phyloP scores from a whole-genome alignment of 2,797 vertebrate species.

The Poecilia wingei region DNA sequence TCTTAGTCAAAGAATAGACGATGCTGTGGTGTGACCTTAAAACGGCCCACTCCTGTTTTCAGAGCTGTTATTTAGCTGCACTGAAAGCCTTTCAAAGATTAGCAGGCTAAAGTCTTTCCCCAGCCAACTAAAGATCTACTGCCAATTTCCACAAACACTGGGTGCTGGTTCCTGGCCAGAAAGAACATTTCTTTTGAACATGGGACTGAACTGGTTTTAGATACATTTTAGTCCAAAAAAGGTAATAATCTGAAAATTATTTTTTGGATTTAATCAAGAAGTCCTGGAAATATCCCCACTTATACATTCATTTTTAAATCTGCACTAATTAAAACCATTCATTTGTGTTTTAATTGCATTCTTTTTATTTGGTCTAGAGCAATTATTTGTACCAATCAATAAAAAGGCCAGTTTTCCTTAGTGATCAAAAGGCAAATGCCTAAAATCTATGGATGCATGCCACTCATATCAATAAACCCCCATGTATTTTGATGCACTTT shows the following conservation, averaged over 20 bases:
- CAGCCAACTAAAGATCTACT: not conserved
- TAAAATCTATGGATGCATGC: not conserved
- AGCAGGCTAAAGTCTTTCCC: not conserved
- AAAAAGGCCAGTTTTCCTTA: not conserved
- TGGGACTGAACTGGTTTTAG: not conserved
- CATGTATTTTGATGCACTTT: not conserved
- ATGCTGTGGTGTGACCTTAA: not conserved
- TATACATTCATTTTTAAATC: not conserved
- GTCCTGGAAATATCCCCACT: not conserved
- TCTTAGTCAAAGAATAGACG: not conserved
- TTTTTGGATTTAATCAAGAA: not conserved
- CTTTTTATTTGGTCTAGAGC: not conserved
- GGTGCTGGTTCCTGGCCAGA: not conserved
- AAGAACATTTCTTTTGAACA: not conserved
- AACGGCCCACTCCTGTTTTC: not conserved
- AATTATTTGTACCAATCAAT: not conserved
- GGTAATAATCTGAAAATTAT: not conserved
- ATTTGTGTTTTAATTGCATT: not conserved
- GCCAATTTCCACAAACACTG: not conserved
- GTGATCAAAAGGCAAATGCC: not conserved
- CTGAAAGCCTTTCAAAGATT: not conserved
- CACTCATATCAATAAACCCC: not conserved
- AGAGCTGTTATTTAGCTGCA: too few relatives aligned
- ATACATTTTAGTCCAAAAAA: not conserved
- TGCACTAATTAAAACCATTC: not conserved